Percentiles rank a stretch among this genome's conserved stretches.
Evolutionary conservation across 2,113 vertebrate species (phyloP).

Genomic region (Beaufortia kweichowensis): DNA sequence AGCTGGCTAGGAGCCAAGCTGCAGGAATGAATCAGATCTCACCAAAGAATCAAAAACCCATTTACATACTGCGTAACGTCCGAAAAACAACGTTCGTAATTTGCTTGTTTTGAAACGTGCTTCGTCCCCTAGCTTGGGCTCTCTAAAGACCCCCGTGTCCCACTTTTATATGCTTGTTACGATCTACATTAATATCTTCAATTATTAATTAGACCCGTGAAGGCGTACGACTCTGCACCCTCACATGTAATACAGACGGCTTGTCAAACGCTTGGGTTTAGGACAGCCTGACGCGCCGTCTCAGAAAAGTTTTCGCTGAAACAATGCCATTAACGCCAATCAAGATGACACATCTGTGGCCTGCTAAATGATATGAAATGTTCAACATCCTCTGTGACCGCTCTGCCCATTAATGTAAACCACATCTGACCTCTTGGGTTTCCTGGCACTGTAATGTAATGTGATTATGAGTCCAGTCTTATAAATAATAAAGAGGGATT

Average conservation of each 20-base stretch:
- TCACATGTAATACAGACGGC: slow-evolving; percentile 42
- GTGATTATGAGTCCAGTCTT: slow-evolving; percentile 68
- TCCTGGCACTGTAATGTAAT: slow-evolving; percentile 60
- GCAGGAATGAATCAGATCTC: slow-evolving; percentile 38
- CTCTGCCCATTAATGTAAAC: slow-evolving; percentile 52
- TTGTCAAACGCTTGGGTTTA: slow-evolving; percentile 42
- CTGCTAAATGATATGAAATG: slow-evolving; percentile 50
- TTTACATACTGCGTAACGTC: slow-evolving; percentile 31
- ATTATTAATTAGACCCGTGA: slow-evolving; percentile 56
- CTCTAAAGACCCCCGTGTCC: slow-evolving; percentile 51
- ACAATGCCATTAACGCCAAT: slow-evolving; percentile 57
- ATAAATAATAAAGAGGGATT: slow-evolving; percentile 67
- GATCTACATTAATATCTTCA: slow-evolving; percentile 56
- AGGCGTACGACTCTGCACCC: slow-evolving; percentile 41
- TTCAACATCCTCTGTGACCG: slow-evolving; percentile 52
- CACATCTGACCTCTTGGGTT: slow-evolving; percentile 48
- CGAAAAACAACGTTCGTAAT: slow-evolving; percentile 36
- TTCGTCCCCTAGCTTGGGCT: slow-evolving; percentile 35
- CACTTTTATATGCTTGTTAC: slow-evolving; percentile 53
- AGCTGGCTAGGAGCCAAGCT: slow-evolving; percentile 46
- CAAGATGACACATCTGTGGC: slow-evolving; percentile 52
- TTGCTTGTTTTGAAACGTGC: slow-evolving; percentile 51
- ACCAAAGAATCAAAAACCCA: slow-evolving; percentile 18
- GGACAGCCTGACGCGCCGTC: slow-evolving; percentile 45
- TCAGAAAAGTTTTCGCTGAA: slow-evolving; percentile 51